Conservation (phyloP, 2,113 vertebrate species). For the Mesoclemmys tuberculata region DNA sequence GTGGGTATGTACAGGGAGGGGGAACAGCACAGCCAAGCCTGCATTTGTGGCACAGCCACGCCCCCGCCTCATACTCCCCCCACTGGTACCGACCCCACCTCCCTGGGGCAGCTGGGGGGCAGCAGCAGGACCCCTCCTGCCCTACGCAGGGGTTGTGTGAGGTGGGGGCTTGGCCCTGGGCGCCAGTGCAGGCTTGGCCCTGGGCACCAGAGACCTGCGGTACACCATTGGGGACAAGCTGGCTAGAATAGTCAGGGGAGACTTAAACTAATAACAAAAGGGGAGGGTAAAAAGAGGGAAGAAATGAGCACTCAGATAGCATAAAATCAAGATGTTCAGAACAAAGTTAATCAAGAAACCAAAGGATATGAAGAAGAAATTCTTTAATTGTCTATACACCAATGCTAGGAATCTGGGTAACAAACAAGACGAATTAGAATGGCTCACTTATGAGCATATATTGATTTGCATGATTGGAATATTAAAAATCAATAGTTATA, state of each 20-base stretch:
- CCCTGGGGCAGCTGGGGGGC: no score
- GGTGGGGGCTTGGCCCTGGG: no score
- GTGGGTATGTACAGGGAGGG: no score
- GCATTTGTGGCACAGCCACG: no score
- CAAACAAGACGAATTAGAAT: not conserved
- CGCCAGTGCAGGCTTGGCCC: no score
- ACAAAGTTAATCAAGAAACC: not conserved
- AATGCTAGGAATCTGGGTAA: not conserved
- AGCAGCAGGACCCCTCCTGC: no score
- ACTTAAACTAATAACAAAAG: not conserved
- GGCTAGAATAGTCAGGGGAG: not conserved
- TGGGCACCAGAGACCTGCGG: no score
- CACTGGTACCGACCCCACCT: no score
- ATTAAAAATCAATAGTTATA: not conserved
- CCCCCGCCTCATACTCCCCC: no score
- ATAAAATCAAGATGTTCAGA: not conserved
- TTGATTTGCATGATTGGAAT: no score
- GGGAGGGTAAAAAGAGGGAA: not conserved
- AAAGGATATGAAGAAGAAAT: not conserved
- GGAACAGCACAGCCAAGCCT: no score
- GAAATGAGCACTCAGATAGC: not conserved
- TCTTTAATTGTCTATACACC: not conserved
- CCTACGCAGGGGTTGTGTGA: no score
- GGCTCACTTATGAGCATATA: not conserved
- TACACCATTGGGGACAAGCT: not conserved